Evolutionary conservation across 2,797 vertebrate species (phyloP), one percentile per base, ranked within the genome.

Genomic region (Kryptolebias ocellatus): DNA sequence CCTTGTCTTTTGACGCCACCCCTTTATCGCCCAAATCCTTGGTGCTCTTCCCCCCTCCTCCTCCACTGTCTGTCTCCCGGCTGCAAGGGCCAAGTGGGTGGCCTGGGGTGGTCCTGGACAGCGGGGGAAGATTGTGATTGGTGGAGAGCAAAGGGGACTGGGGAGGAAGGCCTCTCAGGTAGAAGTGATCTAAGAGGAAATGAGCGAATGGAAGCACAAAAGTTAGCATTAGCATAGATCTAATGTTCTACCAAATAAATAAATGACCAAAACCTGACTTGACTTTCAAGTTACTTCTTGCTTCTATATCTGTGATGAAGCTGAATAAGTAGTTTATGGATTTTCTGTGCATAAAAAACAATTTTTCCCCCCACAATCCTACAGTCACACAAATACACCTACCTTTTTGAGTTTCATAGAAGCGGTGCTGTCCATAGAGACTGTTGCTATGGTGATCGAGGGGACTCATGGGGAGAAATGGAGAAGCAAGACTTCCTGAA

Each of bases 381-480:
- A 53, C 28, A 60, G 44, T 66, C 58, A 67, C 37, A 44, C 17
- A 18, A 24, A 15, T 37, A 58, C 68, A 69, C 93, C 88, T 93
- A 95, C 97, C 97, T 98, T 99, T 99, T 85, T 96, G 96, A 89
- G 95, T 93, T 90, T 98, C 97, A 66, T 98, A 99, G 95, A 98
- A 98, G 88, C 95, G 95, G 81, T 97, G 97, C 89, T 98, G 97
- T 90, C 96, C 95, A 0, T 98, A 99, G 81, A 98, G 95, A 88
- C 96, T 89, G 89, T 97, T 98, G 92, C 96, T 93, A 87, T 98
- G 97, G 95, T 97, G 97, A 95, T 99, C 97, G 93, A 99, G 93
- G 87, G 96, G 95, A 94, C 97, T 96, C 95, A 99, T 97, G 91
- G 97, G 95, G 88, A 99, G 94, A 92, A 99, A 99, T 87, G 96